A percentile compares a stretch with the other conserved stretches of the same genome.
These are phyloP conservation scores for Aricia agestis DNA, from an alignment of 1,140 invertebrate genomes.

Conservation along the genomic window DNA sequence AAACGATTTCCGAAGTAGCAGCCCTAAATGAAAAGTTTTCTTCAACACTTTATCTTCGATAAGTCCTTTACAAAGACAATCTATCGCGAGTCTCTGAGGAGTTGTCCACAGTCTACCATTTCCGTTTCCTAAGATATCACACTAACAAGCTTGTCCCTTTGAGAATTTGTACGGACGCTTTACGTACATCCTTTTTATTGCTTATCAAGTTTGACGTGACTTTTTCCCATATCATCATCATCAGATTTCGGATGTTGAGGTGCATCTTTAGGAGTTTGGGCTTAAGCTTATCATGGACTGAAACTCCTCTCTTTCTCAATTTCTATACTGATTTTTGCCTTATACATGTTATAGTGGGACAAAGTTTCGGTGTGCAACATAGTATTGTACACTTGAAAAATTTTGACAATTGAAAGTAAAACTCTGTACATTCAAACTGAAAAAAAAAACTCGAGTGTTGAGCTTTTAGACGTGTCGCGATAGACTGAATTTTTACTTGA, in stretches of 20 bases:
- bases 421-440: no score
- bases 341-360: no score
- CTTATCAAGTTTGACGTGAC: not conserved
- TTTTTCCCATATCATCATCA: not conserved
- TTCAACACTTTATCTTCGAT: not conserved
- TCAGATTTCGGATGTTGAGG: not conserved
- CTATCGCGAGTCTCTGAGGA: not conserved
- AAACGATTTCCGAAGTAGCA: not conserved
- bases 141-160: not conserved
- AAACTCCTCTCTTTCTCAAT: no score
- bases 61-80: constrained; percentile 12
- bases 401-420: no score
- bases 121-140: not conserved
- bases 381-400: no score
- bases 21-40: not conserved
- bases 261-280: no score
- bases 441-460: no score
- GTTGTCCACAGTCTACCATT: not conserved
- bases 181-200: constrained; percentile 6
- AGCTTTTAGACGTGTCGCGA: no score
- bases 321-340: no score
- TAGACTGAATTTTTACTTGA: no score
- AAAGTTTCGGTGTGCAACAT: no score
- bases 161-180: constrained; percentile 5
- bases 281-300: no score